phyloP scores from a whole-genome alignment of 2,888 invertebrate genomes.

The Pherbina coryleti region DNA sequence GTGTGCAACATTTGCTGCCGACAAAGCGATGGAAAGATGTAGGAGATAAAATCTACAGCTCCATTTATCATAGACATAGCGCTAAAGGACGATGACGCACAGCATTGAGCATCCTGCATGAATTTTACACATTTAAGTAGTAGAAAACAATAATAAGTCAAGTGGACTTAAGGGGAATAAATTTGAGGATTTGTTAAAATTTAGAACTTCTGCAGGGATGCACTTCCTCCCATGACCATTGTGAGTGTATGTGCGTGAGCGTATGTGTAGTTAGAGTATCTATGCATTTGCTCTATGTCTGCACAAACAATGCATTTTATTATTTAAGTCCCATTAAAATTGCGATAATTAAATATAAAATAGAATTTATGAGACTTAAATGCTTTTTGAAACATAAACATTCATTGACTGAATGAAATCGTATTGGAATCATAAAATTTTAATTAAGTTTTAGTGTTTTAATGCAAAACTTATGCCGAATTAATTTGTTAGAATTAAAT shows the following conservation, averaged over 20 bases:
- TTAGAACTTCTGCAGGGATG: neutral
- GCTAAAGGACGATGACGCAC: neutral
- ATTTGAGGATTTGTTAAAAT: constrained; percentile 12
- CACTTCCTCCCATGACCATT: neutral
- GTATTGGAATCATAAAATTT: too few species aligned
- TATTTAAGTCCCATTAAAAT: neutral
- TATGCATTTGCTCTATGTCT: neutral
- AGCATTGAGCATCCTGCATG: neutral
- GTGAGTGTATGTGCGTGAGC: neutral
- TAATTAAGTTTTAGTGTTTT: too few species aligned
- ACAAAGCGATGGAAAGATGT: too few species aligned
- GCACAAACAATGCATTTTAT: neutral
- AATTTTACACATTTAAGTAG: constrained; percentile 11
- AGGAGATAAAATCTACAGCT: too few species aligned
- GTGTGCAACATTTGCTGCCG: too few species aligned
- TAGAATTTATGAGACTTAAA: neutral
- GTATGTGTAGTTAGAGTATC: neutral
- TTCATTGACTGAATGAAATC: too few species aligned
- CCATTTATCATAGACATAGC: too few species aligned
- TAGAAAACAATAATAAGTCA: constrained; percentile 30
- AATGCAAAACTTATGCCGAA: too few species aligned
- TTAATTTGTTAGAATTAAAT: too few species aligned
- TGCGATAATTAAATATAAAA: too few species aligned
- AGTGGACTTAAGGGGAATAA: constrained; percentile 23
- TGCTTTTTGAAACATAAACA: neutral